A percentile compares a stretch with the other conserved stretches of the same genome.
Evolutionary conservation across 2,888 invertebrate genomes (phyloP).

Genomic region (Polietes domitor): DNA sequence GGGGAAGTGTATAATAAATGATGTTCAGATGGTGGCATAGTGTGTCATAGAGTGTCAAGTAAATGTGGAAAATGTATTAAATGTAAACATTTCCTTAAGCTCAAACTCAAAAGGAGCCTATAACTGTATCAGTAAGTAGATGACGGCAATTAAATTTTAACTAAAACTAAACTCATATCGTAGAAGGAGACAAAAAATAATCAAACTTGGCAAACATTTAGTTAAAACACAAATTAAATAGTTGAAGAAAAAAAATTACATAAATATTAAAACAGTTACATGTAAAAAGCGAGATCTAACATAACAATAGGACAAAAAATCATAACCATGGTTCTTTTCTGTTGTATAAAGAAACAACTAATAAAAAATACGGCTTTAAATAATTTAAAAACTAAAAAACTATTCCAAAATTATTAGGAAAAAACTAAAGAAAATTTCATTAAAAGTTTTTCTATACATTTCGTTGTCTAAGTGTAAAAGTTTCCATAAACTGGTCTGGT

Average conservation of each 20-base stretch:
- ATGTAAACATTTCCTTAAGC: conserved; percentile 4
- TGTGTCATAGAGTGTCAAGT: background rate
- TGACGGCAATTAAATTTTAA: background rate
- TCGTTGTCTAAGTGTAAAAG: conserved; percentile 55
- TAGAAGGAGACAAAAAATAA: background rate
- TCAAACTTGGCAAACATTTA: conserved; percentile 55
- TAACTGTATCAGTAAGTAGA: no score
- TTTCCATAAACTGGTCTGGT: background rate
- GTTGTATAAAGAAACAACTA: conserved; percentile 56
- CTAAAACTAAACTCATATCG: background rate
- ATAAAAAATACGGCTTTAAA: conserved; percentile 46
- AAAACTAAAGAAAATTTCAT: conserved; percentile 37
- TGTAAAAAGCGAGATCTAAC: conserved; percentile 62
- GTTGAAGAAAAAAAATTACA: conserved; percentile 22
- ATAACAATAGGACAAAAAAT: conserved; percentile 54
- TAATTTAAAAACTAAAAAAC: conserved; percentile 35
- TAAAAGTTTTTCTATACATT: conserved; percentile 52
- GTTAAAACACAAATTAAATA: conserved; percentile 6
- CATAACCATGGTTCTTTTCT: conserved; percentile 22
- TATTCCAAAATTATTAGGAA: background rate
- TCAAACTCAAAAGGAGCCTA: conserved; percentile 2
- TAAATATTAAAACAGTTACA: conserved; percentile 28
- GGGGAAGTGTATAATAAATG: background rate
- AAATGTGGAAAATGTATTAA: background rate
- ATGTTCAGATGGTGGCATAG: background rate